Evolutionary conservation across 2,797 vertebrate species (phyloP).

Genomic region (Neosilurus hyrtlii): DNA sequence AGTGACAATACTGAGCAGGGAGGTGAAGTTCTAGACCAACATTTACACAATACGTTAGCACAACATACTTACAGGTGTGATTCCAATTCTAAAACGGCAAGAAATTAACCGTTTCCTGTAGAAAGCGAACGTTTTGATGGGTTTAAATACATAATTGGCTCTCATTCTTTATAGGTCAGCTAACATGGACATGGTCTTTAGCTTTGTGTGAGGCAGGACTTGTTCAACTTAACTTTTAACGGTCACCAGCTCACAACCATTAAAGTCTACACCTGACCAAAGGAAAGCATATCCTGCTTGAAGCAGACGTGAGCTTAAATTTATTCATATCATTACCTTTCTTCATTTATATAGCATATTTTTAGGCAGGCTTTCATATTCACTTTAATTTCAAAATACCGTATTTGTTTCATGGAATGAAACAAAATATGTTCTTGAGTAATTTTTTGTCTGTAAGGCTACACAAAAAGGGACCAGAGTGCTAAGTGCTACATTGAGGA

Average conservation of each 20-base stretch:
- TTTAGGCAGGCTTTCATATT: neutral
- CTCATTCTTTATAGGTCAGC: constrained; percentile 55
- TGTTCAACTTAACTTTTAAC: constrained; percentile 43
- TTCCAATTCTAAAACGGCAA: constrained; percentile 48
- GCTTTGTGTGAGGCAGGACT: constrained; percentile 27
- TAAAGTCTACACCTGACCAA: constrained; percentile 2
- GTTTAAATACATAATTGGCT: constrained; percentile 55
- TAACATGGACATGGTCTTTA: constrained; percentile 34
- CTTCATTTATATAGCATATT: neutral
- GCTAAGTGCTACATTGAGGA: neutral
- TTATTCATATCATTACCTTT: neutral
- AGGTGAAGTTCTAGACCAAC: constrained; percentile 37
- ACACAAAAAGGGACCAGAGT: neutral
- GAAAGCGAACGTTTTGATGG: constrained; percentile 43
- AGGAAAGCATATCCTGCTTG: neutral
- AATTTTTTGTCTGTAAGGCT: neutral
- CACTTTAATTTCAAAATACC: neutral
- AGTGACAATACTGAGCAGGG: constrained; percentile 18
- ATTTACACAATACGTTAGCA: constrained; percentile 52
- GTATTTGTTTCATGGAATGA: neutral
- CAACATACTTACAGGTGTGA: constrained; percentile 52
- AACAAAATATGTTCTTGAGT: neutral
- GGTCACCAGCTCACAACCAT: constrained; percentile 38
- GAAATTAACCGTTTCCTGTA: constrained; percentile 58
- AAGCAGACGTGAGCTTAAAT: neutral